Base-by-base conservation (phyloP, 2,113 vertebrate species). In the Tetrao urogallus region DNA sequence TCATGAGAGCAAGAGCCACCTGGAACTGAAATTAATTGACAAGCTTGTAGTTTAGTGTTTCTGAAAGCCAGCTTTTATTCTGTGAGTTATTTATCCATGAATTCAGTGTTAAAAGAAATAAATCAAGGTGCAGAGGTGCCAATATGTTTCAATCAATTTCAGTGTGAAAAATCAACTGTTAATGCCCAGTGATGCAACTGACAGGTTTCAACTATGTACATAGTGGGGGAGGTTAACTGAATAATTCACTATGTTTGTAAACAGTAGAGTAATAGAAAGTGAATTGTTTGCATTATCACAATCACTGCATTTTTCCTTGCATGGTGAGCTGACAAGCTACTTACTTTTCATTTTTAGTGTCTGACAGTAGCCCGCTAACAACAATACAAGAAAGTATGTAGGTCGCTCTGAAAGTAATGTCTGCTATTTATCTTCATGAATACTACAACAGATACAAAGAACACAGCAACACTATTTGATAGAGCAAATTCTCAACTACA, bases 141-240 rank as follows among this genome's bases (percentile, higher is more conserved):
- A 65, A 48, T 43, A 27, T 58, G n/a, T 86, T 93, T 83, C 86
- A 54, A 74, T 54, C 45, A 40, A 83, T 80, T 91, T 82, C 56
- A 61, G 21, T 40, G 40, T 54, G 64, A 83, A 94, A 93, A 95
- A 77, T 27, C 82, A 56, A 83, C 69, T 88, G 84, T 28, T 86
- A 75, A 80, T 86, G 79, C 4, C 70, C 25, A 60, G 7, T 43
- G 63, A 86, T 38, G 20, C 11, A 86, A 80, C 36, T 86, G 58
- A 10, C 30, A 86, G 21, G 38, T 88, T 90, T 88, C 10, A 13
- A 80, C 79, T 0, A 2, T 18, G 10, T 4, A 4, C 72, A 25
- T 10, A 9, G 15, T 21, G 6, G 28, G 15, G 34, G 5, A 76
- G 25, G 32, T 80, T 65, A 72, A 86, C 27, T 70, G 50, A 73